Percentiles rank a stretch among this genome's conserved stretches.
Conservation (phyloP, 1,140 invertebrate genomes). For the Bemisia tabaci region DNA sequence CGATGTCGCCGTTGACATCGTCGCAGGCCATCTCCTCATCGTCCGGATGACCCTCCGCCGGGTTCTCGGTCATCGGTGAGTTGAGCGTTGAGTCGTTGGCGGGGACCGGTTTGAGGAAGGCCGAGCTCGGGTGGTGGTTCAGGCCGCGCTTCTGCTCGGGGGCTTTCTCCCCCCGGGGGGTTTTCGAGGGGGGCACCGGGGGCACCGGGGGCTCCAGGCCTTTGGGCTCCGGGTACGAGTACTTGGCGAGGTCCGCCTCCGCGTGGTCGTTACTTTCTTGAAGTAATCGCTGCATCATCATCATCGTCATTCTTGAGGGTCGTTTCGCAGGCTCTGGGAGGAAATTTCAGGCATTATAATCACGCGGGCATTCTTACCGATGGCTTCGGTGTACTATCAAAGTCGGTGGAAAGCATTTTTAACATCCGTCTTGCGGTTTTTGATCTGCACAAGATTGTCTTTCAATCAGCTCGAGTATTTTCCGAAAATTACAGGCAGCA, state of each 20-base stretch:
- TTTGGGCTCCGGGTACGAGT: not conserved
- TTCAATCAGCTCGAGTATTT: too few species aligned
- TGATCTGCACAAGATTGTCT: too few species aligned
- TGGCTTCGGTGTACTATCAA: too few species aligned
- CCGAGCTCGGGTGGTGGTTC: slow-evolving; percentile 11
- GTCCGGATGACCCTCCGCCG: not conserved
- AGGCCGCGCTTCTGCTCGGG: not conserved
- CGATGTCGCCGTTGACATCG: slow-evolving; percentile 8
- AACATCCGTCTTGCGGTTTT: too few species aligned
- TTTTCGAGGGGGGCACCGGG: too few species aligned
- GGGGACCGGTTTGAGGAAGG: slow-evolving; percentile 9
- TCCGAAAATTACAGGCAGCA: too few species aligned
- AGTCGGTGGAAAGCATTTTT: too few species aligned
- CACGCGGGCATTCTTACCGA: too few species aligned
- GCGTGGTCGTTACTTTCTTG: slow-evolving; percentile 15
- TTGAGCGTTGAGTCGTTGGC: not conserved
- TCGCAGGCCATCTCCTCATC: slow-evolving; percentile 10
- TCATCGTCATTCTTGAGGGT: slow-evolving; percentile 20
- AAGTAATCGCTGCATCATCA: slow-evolving; percentile 21
- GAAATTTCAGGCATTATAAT: too few species aligned
- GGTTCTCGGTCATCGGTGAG: not conserved
- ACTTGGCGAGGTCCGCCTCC: not conserved
- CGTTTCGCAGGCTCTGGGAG: not conserved
- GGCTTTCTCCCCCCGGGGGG: slow-evolving; percentile 1
- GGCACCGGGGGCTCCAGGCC: too few species aligned